phyloP scores from a whole-genome alignment of 2,113 vertebrate species.

The Mormoops blainvillei region DNA sequence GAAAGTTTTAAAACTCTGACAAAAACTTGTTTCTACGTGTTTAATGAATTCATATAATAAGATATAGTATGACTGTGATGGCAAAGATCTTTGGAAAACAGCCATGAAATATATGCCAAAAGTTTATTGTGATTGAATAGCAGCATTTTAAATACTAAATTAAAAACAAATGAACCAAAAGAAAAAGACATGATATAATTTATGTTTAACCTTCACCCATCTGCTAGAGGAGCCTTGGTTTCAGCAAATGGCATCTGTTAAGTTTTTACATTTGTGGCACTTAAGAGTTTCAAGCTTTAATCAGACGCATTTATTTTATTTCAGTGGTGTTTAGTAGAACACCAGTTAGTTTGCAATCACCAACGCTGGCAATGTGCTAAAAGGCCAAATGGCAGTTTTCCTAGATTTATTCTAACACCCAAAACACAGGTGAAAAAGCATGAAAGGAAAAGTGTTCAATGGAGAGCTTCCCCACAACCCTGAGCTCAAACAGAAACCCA shows the following conservation, averaged over 20 bases:
- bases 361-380: conserved; percentile 52
- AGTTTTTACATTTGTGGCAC: conserved; percentile 61
- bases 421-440: conserved; percentile 10
- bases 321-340: conserved; percentile 66
- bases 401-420: conserved; percentile 63
- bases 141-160: conserved; percentile 70
- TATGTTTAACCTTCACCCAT: conserved; percentile 75
- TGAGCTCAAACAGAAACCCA: conserved; percentile 30
- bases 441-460: conserved; percentile 32
- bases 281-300: conserved; percentile 71
- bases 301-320: conserved; percentile 74
- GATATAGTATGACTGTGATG: conserved; percentile 62
- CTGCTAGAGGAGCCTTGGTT: conserved; percentile 70
- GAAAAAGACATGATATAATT: conserved; percentile 63
- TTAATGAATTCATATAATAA: conserved; percentile 65
- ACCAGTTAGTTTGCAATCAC: conserved; percentile 51
- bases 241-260: conserved; percentile 78
- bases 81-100: conserved; percentile 70
- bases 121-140: conserved; percentile 72
- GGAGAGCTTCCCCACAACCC: conserved; percentile 7
- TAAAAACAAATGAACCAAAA: conserved; percentile 78
- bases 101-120: conserved; percentile 70
- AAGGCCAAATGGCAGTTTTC: conserved; percentile 67
- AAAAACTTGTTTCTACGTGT: conserved; percentile 37
- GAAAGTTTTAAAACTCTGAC: conserved; percentile 42